Evolutionary conservation across 2,113 vertebrate genomes (phyloP).

Genomic region (Channa argus): DNA sequence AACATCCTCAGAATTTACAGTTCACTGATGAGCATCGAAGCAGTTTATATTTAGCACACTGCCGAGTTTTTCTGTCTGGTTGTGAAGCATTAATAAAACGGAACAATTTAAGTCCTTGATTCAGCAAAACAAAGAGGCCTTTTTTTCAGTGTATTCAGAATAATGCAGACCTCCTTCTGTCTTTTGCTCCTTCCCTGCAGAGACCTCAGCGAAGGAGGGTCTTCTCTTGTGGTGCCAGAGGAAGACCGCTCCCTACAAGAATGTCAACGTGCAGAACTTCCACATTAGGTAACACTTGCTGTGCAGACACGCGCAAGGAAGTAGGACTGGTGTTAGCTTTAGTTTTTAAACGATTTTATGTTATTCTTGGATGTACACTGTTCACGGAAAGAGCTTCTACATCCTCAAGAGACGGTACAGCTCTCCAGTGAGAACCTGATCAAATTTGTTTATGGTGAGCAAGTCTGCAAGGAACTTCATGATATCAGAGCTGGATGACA

Average conservation of each 20-base stretch:
- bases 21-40: not conserved
- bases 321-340: too few species aligned
- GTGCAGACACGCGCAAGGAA: not conserved
- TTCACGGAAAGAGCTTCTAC: not conserved
- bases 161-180: not conserved
- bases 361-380: not conserved
- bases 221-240: constrained; percentile 96
- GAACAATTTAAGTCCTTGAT: not conserved
- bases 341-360: too few species aligned
- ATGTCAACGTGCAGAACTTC: constrained; percentile 98
- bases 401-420: too few species aligned
- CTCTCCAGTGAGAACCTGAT: not conserved
- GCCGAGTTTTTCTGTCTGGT: not conserved
- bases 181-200: constrained; percentile 69
- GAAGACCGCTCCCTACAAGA: constrained; percentile 96
- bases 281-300: constrained; percentile 88
- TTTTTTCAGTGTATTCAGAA: not conserved
- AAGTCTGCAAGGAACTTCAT: too few species aligned
- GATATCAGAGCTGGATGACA: too few species aligned
- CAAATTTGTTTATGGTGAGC: not conserved
- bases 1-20: constrained; percentile 3
- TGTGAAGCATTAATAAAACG: too few species aligned
- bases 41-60: not conserved
- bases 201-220: constrained; percentile 97
- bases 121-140: not conserved